Percentiles rank a stretch among this genome's conserved stretches.
Evolutionary conservation across 2,797 vertebrate genomes (phyloP).

Genomic region (Sparus aurata): DNA sequence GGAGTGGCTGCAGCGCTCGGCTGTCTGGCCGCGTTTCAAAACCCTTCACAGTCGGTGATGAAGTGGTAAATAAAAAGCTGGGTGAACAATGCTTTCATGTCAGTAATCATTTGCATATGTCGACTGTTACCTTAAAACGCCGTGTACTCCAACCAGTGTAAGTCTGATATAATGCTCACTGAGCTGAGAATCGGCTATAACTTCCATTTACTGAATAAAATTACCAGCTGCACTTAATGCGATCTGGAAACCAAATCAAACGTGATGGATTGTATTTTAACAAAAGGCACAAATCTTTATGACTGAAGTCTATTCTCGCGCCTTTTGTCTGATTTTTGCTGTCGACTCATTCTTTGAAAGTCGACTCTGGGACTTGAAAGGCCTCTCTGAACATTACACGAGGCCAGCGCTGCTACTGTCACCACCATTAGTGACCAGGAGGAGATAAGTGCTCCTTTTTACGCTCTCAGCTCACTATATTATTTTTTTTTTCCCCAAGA

Average conservation of each 20-base stretch:
- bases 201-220: no score
- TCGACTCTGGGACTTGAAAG: constrained; percentile 35
- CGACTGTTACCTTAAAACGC: constrained; percentile 21
- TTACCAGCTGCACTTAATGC: no score
- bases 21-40: constrained; percentile 15
- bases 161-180: not conserved
- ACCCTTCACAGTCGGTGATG: constrained; percentile 25
- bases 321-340: constrained; percentile 10
- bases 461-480: constrained; percentile 45
- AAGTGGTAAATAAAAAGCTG: constrained; percentile 28
- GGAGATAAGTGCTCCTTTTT: constrained; percentile 69
- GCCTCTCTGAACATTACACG: constrained; percentile 23
- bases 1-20: constrained; percentile 1
- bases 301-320: not conserved
- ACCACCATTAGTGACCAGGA: constrained; percentile 68
- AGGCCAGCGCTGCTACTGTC: constrained; percentile 47
- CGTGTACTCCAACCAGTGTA: not conserved
- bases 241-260: not conserved
- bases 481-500: constrained; percentile 42
- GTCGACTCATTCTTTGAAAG: constrained; percentile 6
- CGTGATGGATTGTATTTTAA: not conserved
- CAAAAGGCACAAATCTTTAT: not conserved
- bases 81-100: constrained; percentile 30
- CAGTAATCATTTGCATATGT: constrained; percentile 26
- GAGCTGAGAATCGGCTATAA: not conserved